Evolutionary conservation across 2,888 invertebrate genomes (phyloP).

Genomic region (Oxyteleia sp.): DNA sequence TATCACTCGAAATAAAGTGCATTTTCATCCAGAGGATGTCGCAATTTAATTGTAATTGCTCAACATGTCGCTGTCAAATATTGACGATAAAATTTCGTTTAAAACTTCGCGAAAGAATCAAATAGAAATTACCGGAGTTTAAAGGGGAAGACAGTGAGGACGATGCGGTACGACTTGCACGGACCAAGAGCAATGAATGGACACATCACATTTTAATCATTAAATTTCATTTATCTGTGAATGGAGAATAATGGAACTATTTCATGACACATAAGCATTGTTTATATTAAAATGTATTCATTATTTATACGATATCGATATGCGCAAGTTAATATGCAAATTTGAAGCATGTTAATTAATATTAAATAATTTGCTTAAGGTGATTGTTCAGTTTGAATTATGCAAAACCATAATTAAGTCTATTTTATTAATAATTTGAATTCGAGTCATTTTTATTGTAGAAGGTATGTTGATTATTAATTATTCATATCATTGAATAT

Average conservation of each 20-base stretch:
- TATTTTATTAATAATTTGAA: too few relatives aligned
- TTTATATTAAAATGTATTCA: slow-evolving; percentile 46
- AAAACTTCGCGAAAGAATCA: background rate
- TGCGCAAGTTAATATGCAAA: slow-evolving; percentile 44
- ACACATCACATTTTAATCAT: slow-evolving; percentile 10
- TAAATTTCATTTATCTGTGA: slow-evolving; percentile 3
- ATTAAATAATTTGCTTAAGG: slow-evolving; percentile 34
- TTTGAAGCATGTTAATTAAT: slow-evolving; percentile 45
- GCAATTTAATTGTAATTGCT: slow-evolving; percentile 40
- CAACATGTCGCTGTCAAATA: slow-evolving; percentile 13
- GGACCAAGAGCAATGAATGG: background rate
- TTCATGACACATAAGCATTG: slow-evolving; percentile 25
- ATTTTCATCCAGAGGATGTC: slow-evolving; percentile 25
- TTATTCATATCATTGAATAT: too few relatives aligned
- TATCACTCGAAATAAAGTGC: slow-evolving; percentile 38
- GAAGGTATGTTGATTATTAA: too few relatives aligned
- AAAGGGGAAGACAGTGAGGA: background rate
- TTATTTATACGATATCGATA: slow-evolving; percentile 23
- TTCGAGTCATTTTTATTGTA: too few relatives aligned
- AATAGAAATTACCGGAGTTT: background rate
- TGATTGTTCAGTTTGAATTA: slow-evolving; percentile 29
- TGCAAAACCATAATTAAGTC: too few relatives aligned
- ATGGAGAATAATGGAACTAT: slow-evolving; percentile 19
- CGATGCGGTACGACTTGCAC: background rate
- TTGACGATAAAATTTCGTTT: slow-evolving; percentile 17